phyloP scores from a whole-genome alignment of 2,888 invertebrate genomes.

The Eulithis prunata region DNA sequence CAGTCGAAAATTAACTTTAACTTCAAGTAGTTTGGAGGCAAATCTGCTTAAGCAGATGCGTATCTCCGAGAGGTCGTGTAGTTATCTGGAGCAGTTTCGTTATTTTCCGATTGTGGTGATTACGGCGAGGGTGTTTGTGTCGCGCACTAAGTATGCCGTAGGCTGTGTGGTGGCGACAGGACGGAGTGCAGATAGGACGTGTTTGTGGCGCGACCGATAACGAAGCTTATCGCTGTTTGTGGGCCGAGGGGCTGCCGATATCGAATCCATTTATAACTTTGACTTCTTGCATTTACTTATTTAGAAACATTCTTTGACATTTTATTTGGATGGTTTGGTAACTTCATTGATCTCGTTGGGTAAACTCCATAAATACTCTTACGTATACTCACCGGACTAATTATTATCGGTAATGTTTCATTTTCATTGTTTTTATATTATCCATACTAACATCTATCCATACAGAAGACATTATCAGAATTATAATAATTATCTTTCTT shows the following conservation, averaged over 20 bases:
- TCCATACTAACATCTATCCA: no score
- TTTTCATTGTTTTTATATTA: no score
- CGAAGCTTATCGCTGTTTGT: slow-evolving; percentile 30
- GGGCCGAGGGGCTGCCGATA: slow-evolving; percentile 10
- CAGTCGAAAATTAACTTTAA: slow-evolving; percentile 35
- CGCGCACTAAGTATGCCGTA: slow-evolving; percentile 7
- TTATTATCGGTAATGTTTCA: no score
- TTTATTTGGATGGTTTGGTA: not conserved
- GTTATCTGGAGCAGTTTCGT: slow-evolving; percentile 64
- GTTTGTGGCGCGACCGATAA: slow-evolving; percentile 12
- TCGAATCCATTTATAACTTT: slow-evolving; percentile 8
- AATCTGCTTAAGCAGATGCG: slow-evolving; percentile 37
- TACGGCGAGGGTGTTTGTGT: slow-evolving; percentile 46
- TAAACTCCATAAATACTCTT: no score
- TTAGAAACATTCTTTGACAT: not conserved
- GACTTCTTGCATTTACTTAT: not conserved
- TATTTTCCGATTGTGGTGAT: slow-evolving; percentile 74
- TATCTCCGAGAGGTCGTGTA: slow-evolving; percentile 48
- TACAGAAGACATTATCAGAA: no score
- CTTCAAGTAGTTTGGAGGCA: not conserved
- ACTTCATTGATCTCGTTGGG: not conserved
- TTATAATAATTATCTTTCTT: no score
- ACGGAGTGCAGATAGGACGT: not conserved
- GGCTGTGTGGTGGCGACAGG: not conserved
- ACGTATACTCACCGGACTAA: no score